phyloP scores from a whole-genome alignment of 1,140 invertebrate species.

The Bemisia tabaci region DNA sequence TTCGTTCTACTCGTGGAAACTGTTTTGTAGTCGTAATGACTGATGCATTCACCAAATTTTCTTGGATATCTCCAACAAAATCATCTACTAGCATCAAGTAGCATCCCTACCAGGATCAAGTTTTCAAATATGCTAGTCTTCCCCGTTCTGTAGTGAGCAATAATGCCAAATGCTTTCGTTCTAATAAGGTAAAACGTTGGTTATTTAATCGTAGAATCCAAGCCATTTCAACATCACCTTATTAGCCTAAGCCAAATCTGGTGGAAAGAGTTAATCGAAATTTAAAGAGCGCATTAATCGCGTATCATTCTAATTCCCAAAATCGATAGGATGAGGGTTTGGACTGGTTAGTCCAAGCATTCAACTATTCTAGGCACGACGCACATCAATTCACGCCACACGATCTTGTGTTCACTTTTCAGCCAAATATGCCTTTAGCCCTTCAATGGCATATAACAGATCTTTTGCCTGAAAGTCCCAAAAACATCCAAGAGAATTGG shows the following conservation, averaged over 20 bases:
- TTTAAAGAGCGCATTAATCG: neutral
- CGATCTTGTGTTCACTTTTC: neutral
- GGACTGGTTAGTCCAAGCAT: neutral
- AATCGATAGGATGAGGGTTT: neutral
- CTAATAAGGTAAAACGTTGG: neutral
- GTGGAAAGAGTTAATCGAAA: neutral
- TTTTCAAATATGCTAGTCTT: neutral
- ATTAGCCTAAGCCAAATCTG: neutral
- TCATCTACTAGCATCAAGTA: neutral
- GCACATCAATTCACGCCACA: neutral
- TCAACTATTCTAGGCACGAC: neutral
- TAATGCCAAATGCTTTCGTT: neutral
- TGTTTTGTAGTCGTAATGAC: neutral
- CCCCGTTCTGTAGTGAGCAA: neutral
- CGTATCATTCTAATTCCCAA: neutral
- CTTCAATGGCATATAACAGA: neutral
- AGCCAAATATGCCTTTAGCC: neutral
- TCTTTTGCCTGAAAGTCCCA: neutral
- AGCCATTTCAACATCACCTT: neutral
- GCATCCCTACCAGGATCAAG: neutral
- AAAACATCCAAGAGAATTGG: neutral
- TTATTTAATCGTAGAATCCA: neutral
- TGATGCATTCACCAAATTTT: neutral
- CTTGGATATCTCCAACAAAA: neutral
- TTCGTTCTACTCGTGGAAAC: neutral